Evolutionary conservation across 1,140 invertebrate genomes (phyloP), one percentile per base, ranked within the genome.

Genomic region (Riptortus pedestris): DNA sequence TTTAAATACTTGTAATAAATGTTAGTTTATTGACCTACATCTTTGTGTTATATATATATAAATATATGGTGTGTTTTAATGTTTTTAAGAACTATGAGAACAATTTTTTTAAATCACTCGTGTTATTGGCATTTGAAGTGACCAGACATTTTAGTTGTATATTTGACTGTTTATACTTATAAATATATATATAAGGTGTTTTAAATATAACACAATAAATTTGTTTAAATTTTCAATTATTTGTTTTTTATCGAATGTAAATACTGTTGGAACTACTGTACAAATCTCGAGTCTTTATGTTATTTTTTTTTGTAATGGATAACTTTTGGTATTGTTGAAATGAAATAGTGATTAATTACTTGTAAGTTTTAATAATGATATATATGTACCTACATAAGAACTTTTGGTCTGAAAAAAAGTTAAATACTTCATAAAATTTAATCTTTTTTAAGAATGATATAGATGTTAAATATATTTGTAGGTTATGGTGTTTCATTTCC

Each of bases 401-500:
- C 26, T 24, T 55, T 55, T 55, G 18, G 24, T 24, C 20, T 55
- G 18, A 26, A 24, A 26, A 26, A 18, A 55, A 16, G 16, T 55
- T 24, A 55, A 18, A 55, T 55, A 55, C 31, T 38, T 38, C 14
- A 38, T 38, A 7, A 14, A 38, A 38, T 38, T 7, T 14, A 38
- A 38, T 38, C 5, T 38, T 38, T 38, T 27, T 47, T 18, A 22
- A 55, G 5, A 24, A 4, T 18, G 20, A 55, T 55, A 55, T 22
- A 55, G 51, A 12, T 55, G 24, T 59, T 18, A 57, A 57, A 59
- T 59, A 59, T 60, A 60, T 60, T 60, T 60, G 38, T 60, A 45
- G 59, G 18, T 55, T 55, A 55, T 55, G 51, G 51, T 60, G 26
- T 60, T n/a, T 33, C n/a, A 31, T 60, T 27, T 48, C 2, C 52